Evolutionary conservation across 2,888 invertebrate species (phyloP).

Genomic region (Oscheius myriophilus): DNA sequence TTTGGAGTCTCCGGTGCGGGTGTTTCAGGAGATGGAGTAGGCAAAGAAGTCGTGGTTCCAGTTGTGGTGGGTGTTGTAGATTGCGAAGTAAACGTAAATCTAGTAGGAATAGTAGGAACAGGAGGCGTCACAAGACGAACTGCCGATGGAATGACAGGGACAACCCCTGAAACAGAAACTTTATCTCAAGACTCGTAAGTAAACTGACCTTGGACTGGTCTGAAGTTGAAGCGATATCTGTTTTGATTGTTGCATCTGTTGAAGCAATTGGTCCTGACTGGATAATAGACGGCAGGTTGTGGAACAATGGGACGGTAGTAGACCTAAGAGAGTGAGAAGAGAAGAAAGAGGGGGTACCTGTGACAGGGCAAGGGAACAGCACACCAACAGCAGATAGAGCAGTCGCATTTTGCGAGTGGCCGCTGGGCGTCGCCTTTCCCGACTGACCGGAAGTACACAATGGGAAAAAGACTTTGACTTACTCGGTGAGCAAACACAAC

Average conservation of each 20-base stretch:
- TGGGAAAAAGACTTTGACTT: conserved; percentile 29
- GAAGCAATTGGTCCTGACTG: conserved; percentile 66
- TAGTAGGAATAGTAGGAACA: conserved; percentile 32
- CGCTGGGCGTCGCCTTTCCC: conserved; percentile 27
- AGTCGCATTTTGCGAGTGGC: conserved; percentile 29
- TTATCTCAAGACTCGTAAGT: background rate
- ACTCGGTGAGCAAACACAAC: conserved; percentile 25
- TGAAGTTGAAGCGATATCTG: conserved; percentile 61
- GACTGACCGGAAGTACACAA: conserved; percentile 31
- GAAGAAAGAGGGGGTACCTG: conserved; percentile 1
- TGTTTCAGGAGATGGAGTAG: conserved; percentile 32
- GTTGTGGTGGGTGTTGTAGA: conserved; percentile 23
- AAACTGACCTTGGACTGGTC: conserved; percentile 56
- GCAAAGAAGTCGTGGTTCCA: conserved; percentile 25
- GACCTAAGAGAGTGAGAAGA: conserved; percentile 18
- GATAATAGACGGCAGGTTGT: conserved; percentile 59
- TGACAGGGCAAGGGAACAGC: conserved; percentile 19
- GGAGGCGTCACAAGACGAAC: conserved; percentile 36
- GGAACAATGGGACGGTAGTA: conserved; percentile 29
- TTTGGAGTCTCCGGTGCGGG: conserved; percentile 21
- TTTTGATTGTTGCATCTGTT: conserved; percentile 58
- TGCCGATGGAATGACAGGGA: conserved; percentile 27
- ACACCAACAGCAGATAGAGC: conserved; percentile 12
- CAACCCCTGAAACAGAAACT: conserved; percentile 10
- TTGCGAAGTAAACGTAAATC: conserved; percentile 26